A percentile compares a stretch with the other conserved stretches of the same genome.
Conservation (phyloP, 2,888 invertebrate species). For the Stenotaenia linearis region DNA sequence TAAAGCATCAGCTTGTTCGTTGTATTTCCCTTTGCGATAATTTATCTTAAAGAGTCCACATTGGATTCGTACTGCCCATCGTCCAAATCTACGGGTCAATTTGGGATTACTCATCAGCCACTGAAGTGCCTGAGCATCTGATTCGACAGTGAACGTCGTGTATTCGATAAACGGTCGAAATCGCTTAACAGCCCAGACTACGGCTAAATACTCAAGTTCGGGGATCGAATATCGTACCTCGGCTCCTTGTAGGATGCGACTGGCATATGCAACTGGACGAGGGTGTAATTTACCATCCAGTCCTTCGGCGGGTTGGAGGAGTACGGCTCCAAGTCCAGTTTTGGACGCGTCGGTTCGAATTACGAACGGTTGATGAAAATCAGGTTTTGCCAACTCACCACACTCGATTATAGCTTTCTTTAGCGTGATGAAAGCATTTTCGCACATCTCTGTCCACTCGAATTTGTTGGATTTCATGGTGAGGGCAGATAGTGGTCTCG, state of each 20-base stretch:
- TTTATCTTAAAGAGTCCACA: not conserved
- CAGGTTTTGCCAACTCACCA: no score
- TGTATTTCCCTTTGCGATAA: not conserved
- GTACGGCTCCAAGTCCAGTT: slow-evolving; percentile 41
- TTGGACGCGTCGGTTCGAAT: slow-evolving; percentile 42
- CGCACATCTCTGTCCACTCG: no score
- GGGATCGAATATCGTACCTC: slow-evolving; percentile 48
- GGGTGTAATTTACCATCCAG: no score
- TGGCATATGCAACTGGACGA: not conserved
- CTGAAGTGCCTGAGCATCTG: no score
- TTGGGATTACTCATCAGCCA: no score
- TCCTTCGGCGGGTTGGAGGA: slow-evolving; percentile 40
- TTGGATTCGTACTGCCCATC: not conserved
- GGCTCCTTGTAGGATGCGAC: slow-evolving; percentile 38
- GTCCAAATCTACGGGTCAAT: not conserved
- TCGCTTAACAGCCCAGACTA: no score
- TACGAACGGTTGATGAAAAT: slow-evolving; percentile 39
- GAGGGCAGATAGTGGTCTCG: not conserved
- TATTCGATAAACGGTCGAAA: no score
- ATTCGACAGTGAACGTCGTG: no score
- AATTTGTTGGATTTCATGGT: no score
- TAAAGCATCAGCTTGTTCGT: not conserved
- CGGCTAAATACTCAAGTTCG: no score
- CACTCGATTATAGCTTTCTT: no score
- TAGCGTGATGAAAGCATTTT: no score